Conservation (phyloP, 2,113 vertebrate species). For the Fregata magnificens region DNA sequence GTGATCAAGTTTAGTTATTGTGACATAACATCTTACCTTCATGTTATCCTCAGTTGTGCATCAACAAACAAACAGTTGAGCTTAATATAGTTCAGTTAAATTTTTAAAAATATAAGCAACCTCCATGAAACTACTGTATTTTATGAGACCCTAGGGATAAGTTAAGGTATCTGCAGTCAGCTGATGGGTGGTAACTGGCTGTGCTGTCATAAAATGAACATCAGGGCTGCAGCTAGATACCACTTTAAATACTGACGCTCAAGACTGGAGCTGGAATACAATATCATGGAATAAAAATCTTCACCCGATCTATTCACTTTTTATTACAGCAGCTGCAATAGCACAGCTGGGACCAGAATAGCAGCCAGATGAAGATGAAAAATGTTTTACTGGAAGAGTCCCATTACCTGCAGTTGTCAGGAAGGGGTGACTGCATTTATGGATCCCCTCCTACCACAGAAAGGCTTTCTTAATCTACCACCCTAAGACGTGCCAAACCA, state of each 20-base stretch:
- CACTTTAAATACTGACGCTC: not conserved
- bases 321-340: slow-evolving; percentile 20
- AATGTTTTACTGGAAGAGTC: slow-evolving; percentile 27
- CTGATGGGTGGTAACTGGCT: not conserved
- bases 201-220: not conserved
- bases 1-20: not conserved
- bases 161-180: not conserved
- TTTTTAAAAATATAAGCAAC: not conserved
- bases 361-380: slow-evolving; percentile 10
- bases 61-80: not conserved
- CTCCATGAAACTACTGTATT: not conserved
- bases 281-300: slow-evolving; percentile 7
- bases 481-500: not conserved
- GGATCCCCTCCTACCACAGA: not conserved
- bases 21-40: not conserved
- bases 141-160: not conserved
- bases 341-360: slow-evolving; percentile 21
- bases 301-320: not conserved
- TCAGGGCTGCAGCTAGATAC: not conserved
- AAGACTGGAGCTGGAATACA: not conserved
- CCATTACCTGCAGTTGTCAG: slow-evolving; percentile 3
- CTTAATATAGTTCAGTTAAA: not conserved
- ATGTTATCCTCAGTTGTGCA: not conserved
- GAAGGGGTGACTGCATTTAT: not conserved
- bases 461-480: not conserved